Base-by-base conservation (phyloP, 2,113 vertebrate species). In the Caretta caretta region DNA sequence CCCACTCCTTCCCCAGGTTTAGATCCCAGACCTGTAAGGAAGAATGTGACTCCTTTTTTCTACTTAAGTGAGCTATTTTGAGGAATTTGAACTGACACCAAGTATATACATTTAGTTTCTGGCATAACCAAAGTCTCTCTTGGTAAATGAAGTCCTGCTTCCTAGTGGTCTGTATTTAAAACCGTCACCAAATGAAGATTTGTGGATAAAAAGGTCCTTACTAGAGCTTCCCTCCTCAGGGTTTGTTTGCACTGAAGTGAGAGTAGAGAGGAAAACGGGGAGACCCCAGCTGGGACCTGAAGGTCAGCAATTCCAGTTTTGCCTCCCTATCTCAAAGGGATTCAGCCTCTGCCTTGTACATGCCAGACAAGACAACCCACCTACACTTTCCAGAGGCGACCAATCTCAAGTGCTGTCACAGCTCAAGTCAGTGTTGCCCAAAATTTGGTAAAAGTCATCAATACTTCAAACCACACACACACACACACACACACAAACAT, bases 231-330 rank as follows among this genome's bases (percentile, higher is more conserved):
- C 4, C 11, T 56, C 38, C 89, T 48, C 76, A 72, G 0, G 54
- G 35, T 5, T 82, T 13, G 51, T 1, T 17, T 69, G 59, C 22
- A 85, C 20, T 49, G 76, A 90, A 2, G 35, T 2, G 9, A 85
- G 38, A 85, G 27, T 24, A 0, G 13, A 83, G 19, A 90, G 83
- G 54, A 14, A 69, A 22, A 57, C 5, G 25, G 56, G n/a, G 4
- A 56, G 91, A 62, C 8, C 85, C 75, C 0, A 1, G 29, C 17
- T 11, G 49, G 49, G 57, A 82, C 38, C 6, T 0, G 38, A 0
- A 57, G 50, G 12, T 69, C 10, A 90, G 84, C 14, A 2, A 53
- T 24, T 57, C 4, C 16, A 24, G 4, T 57, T 35, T 75, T 90
- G 25, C 10, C 4, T 54, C 65, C 65, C 65, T 38, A 72, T 72